Base-by-base conservation (phyloP, 2,113 vertebrate genomes). In the Upupa epops region DNA sequence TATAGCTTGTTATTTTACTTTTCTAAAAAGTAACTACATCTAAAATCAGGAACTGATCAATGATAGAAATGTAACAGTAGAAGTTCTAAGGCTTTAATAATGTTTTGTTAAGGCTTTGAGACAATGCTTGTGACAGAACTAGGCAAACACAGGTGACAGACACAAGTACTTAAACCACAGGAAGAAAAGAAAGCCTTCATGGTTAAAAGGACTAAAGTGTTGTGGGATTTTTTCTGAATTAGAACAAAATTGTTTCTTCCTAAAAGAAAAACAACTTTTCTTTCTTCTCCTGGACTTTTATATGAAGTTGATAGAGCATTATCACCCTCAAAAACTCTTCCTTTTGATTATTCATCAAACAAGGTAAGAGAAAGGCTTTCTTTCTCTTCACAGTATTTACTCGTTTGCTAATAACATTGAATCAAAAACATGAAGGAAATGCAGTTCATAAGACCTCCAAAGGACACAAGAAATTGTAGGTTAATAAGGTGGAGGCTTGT, bases 111-210 rank as follows among this genome's bases (percentile, higher is more conserved):
- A 88, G 51, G 45, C 45, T 91, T 94, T 83, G 55, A 86, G 74
- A 72, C 17, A 63, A 54, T 24, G 42, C 5, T 84, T 8, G 1
- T 77, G 88, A 73, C 79, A 91, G 65, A 84, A 85, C 72, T 76
- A 92, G 73, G 89, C 56, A 95, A 96, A 91, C 51, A 81, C 22
- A 90, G 54, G 49, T 86, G 72, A 89, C 72, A 90, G 79, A 86
- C 66, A 73, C 64, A 86, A 90, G 76, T 60, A 59, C 49, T 90
- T 64, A 86, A 54, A 58, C 60, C 32, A 31, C 5, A 40, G 32
- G 49, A 85, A 85, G n/a, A 90, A 91, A 73, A 36, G 8, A 73
- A 83, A 79, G 18, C 17, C 65, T 81, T 81, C 58, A 59, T 89
- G 45, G 61, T 83, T 78, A 72, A 88, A 89, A 93, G 29, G 37